Conservation (phyloP, 2,888 invertebrate species). For the Lasioglossum villosulum region DNA sequence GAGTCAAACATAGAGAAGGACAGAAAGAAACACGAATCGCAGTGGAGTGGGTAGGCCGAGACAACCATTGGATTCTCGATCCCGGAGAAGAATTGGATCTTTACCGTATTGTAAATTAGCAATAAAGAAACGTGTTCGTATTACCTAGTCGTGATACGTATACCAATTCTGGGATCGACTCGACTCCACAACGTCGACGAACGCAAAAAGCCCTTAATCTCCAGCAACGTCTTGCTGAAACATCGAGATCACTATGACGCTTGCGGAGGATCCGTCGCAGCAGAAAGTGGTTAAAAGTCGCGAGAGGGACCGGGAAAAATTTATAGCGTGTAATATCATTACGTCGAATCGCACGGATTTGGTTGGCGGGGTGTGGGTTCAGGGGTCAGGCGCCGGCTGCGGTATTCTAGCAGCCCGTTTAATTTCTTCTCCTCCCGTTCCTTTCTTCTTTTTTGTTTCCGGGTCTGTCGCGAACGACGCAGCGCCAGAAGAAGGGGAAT, state of each 20-base stretch:
- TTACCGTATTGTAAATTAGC: no score
- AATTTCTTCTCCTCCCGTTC: not conserved
- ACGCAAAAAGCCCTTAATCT: not conserved
- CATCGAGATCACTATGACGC: not conserved
- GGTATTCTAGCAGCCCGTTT: conserved; percentile 17
- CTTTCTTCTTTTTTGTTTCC: not conserved
- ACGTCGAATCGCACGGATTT: conserved; percentile 57
- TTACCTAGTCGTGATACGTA: no score
- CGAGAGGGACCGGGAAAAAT: conserved; percentile 38
- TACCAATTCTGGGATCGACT: no score
- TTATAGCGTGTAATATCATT: conserved; percentile 67
- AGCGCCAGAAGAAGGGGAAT: not conserved
- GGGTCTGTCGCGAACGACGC: conserved; percentile 9
- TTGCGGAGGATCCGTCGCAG: not conserved
- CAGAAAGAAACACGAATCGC: no score
- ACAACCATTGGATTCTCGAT: no score
- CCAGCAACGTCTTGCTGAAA: not conserved
- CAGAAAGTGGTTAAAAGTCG: conserved; percentile 18
- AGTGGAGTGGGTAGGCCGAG: no score
- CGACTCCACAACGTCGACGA: no score
- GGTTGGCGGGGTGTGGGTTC: conserved; percentile 29
- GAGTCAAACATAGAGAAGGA: no score
- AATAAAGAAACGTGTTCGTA: no score
- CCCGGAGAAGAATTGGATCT: no score
- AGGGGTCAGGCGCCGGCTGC: conserved; percentile 4